phyloP scores from a whole-genome alignment of 2,888 invertebrate genomes.

The Cryptophagus acutangulus region DNA sequence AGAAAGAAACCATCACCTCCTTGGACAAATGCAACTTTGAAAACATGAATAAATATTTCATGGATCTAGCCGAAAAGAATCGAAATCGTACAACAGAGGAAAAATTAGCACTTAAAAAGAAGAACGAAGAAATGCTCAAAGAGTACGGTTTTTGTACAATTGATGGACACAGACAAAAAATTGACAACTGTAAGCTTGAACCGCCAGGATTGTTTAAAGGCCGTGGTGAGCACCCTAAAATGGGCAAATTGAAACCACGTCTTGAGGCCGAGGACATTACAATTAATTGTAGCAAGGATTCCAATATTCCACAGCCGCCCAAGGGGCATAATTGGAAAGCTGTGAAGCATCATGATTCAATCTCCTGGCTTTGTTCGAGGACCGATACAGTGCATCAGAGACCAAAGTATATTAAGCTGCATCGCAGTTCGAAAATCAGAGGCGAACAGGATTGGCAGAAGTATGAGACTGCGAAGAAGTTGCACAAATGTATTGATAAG shows the following conservation, averaged over 20 bases:
- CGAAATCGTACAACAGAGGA: slow-evolving; percentile 93
- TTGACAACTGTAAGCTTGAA: slow-evolving; percentile 98
- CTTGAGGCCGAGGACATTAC: slow-evolving; percentile 92
- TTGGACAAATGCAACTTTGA: slow-evolving; percentile 92
- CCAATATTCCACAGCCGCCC: slow-evolving; percentile 80
- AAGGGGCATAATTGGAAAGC: slow-evolving; percentile 95
- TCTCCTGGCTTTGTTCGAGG: slow-evolving; percentile 98
- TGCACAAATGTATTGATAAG: slow-evolving; percentile 87
- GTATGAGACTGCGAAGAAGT: slow-evolving; percentile 91
- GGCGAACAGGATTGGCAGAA: slow-evolving; percentile 99
- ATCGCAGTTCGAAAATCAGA: slow-evolving; percentile 96
- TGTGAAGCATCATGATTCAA: slow-evolving; percentile 88
- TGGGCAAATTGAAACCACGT: slow-evolving; percentile 93
- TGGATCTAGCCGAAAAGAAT: slow-evolving; percentile 74
- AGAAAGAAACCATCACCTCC: slow-evolving; percentile 80
- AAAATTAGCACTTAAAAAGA: slow-evolving; percentile 78
- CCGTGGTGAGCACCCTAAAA: slow-evolving; percentile 98
- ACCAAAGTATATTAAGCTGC: slow-evolving; percentile 98
- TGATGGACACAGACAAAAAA: slow-evolving; percentile 97
- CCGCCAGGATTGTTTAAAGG: slow-evolving; percentile 89
- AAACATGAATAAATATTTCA: slow-evolving; percentile 80
- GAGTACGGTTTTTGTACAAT: slow-evolving; percentile 94
- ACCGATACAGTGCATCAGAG: slow-evolving; percentile 94
- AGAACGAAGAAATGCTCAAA: slow-evolving; percentile 81
- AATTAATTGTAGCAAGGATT: slow-evolving; percentile 94